phyloP scores from a whole-genome alignment of 1,140 invertebrate genomes.

The Leucophenga varia region DNA sequence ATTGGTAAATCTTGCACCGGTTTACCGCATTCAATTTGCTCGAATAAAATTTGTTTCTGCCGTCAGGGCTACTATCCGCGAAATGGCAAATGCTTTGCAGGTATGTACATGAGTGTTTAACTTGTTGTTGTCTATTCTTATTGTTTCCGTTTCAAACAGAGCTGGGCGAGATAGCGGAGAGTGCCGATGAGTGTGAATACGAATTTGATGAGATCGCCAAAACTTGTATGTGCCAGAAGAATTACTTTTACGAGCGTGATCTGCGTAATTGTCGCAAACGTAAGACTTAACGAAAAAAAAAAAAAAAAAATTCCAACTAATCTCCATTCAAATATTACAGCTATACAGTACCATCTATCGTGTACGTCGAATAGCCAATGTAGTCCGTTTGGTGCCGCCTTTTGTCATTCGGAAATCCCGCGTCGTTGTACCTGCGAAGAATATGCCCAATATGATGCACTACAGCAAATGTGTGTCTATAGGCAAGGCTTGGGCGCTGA shows the following conservation, averaged over 20 bases:
- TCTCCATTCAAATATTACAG: too few relatives aligned
- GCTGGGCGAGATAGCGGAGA: constrained; percentile 54
- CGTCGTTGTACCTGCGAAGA: constrained; percentile 49
- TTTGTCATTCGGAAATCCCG: constrained; percentile 38
- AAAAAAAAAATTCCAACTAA: too few relatives aligned
- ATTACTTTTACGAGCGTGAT: constrained; percentile 48
- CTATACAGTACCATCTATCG: constrained; percentile 51
- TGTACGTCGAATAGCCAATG: constrained; percentile 54
- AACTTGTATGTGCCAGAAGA: constrained; percentile 53
- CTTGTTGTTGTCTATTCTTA: background rate
- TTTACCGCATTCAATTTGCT: constrained; percentile 43
- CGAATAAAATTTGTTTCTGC: constrained; percentile 42
- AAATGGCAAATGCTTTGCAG: constrained; percentile 52
- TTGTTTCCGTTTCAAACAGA: constrained; percentile 16
- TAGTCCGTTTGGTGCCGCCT: constrained; percentile 50
- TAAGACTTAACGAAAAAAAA: too few relatives aligned
- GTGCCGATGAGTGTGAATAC: constrained; percentile 47
- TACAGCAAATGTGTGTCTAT: constrained; percentile 44
- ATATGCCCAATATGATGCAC: constrained; percentile 47
- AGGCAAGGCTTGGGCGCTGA: constrained; percentile 43
- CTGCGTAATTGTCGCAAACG: constrained; percentile 50
- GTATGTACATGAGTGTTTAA: constrained; percentile 20
- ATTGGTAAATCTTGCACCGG: constrained; percentile 43
- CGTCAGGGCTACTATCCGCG: constrained; percentile 40
- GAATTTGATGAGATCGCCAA: constrained; percentile 43